Evolutionary conservation across 2,797 vertebrate species (phyloP).

Genomic region (Chelon auratus): DNA sequence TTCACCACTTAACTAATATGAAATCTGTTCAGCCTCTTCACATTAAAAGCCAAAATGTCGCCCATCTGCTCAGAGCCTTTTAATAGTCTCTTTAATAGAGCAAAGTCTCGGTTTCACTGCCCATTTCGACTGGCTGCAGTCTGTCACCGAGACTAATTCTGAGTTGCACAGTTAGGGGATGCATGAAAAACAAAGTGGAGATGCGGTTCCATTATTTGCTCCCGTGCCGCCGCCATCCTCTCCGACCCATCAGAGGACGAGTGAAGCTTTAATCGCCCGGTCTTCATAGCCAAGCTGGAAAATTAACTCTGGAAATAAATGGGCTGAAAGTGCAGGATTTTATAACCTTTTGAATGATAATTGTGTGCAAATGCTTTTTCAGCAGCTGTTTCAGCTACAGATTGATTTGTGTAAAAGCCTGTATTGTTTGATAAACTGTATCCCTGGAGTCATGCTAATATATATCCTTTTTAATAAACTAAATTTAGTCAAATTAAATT

Average conservation of each 20-base stretch:
- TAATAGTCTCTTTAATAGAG: constrained; percentile 38
- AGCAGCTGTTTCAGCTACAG: neutral
- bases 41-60: constrained; percentile 37
- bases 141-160: constrained; percentile 5
- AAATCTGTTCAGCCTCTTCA: constrained; percentile 40
- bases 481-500: too few relatives aligned
- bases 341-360: neutral
- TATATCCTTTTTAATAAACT: too few relatives aligned
- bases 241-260: neutral
- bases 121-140: constrained; percentile 12
- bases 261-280: neutral
- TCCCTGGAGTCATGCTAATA: too few relatives aligned
- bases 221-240: neutral
- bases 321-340: neutral
- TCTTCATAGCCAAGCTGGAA: neutral
- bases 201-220: constrained; percentile 14
- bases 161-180: neutral
- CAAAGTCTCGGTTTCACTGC: constrained; percentile 4
- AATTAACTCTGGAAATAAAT: neutral
- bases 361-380: constrained; percentile 14
- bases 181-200: neutral
- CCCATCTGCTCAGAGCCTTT: constrained; percentile 39
- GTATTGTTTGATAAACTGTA: too few relatives aligned
- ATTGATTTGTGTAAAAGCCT: neutral
- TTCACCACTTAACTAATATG: constrained; percentile 13